Percentiles rank a stretch among this genome's conserved stretches.
Conservation (phyloP, 2,113 vertebrate species). For the Microtus montanus region DNA sequence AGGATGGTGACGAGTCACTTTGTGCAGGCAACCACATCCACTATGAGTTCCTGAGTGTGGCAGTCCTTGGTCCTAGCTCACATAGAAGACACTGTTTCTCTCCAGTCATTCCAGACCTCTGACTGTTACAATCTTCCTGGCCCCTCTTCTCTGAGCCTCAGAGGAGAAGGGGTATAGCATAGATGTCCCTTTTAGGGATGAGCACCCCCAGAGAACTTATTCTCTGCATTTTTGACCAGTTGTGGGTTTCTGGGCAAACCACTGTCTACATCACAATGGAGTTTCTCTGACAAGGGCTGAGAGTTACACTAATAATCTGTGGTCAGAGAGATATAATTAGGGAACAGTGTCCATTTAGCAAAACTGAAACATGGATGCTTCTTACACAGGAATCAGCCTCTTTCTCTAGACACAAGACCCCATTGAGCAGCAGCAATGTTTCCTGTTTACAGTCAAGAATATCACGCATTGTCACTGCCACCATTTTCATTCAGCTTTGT, state of each 20-base stretch:
- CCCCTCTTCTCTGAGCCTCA: neutral
- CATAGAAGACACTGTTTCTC: neutral
- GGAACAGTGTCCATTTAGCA: neutral
- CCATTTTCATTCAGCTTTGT: neutral
- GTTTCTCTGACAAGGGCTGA: neutral
- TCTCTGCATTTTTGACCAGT: neutral
- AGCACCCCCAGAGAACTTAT: too few species aligned
- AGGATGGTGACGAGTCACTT: neutral
- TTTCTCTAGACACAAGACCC: neutral
- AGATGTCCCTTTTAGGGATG: neutral
- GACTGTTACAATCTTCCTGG: neutral
- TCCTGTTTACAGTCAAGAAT: neutral
- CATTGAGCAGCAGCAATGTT: neutral
- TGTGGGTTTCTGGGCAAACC: neutral
- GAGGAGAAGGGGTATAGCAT: neutral
- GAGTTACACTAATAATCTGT: neutral
- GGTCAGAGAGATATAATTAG: neutral
- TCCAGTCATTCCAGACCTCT: neutral
- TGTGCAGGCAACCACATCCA: neutral
- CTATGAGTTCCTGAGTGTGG: neutral
- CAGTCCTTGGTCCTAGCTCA: too few species aligned
- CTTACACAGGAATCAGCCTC: neutral
- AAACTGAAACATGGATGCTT: neutral
- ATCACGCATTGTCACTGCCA: too few species aligned
- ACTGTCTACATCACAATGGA: neutral